phyloP scores from a whole-genome alignment of 2,888 invertebrate genomes.

The Tuberolachnus salignus region DNA sequence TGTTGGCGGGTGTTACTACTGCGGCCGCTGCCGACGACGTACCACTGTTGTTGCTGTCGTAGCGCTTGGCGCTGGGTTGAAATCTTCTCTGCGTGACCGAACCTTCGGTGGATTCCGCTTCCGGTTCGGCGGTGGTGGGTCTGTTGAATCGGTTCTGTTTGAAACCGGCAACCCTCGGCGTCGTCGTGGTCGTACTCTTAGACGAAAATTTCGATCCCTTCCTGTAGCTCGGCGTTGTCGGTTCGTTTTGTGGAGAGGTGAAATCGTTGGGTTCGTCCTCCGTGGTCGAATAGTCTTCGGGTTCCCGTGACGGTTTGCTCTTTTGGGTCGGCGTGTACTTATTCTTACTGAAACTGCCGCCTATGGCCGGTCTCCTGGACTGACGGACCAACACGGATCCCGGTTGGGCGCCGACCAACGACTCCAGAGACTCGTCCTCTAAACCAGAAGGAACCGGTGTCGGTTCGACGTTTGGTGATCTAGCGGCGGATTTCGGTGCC shows the following conservation, averaged over 20 bases:
- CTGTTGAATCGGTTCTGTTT: constrained; percentile 63
- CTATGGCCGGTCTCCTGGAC: constrained; percentile 64
- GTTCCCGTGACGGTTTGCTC: constrained; percentile 60
- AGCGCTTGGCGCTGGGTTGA: constrained; percentile 59
- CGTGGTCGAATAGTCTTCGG: constrained; percentile 60
- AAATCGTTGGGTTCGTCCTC: constrained; percentile 57
- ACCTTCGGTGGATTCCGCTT: constrained; percentile 59
- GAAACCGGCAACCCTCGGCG: constrained; percentile 59
- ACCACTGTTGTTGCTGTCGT: constrained; percentile 38
- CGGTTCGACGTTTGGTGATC: constrained; percentile 69
- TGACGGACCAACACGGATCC: constrained; percentile 63
- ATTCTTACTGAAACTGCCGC: constrained; percentile 50
- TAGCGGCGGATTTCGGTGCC: constrained; percentile 68
- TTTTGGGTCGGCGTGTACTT: constrained; percentile 60
- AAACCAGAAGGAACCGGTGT: constrained; percentile 68
- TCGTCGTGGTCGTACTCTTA: constrained; percentile 59
- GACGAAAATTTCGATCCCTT: constrained; percentile 57
- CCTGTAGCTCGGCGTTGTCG: constrained; percentile 43
- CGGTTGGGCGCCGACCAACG: constrained; percentile 63
- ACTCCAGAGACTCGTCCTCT: constrained; percentile 69
- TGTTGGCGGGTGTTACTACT: constrained; percentile 38
- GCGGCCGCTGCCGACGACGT: constrained; percentile 26
- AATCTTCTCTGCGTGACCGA: constrained; percentile 61
- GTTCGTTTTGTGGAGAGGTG: constrained; percentile 31
- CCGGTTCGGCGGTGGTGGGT: constrained; percentile 65